Evolutionary conservation across 2,797 vertebrate species (phyloP).

Genomic region (Megalops cyprinoides): DNA sequence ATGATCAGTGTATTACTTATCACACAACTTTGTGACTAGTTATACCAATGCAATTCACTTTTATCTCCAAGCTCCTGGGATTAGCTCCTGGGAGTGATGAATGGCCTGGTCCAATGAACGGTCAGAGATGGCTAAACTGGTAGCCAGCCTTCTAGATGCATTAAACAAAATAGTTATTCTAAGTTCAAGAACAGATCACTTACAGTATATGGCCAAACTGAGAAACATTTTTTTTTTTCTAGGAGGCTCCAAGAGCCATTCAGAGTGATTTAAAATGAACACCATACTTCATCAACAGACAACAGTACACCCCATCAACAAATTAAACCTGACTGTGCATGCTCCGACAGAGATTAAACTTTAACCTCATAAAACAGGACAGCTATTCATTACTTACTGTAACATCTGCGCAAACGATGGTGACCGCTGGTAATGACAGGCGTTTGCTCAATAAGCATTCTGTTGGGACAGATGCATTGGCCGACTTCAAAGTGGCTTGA

Average conservation of each 20-base stretch:
- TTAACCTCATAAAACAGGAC: constrained; percentile 42
- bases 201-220: no score
- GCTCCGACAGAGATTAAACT: constrained; percentile 32
- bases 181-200: not conserved
- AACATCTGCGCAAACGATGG: constrained; percentile 49
- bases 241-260: not conserved
- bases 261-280: not conserved
- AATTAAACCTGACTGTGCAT: constrained; percentile 20
- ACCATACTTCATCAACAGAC: not conserved
- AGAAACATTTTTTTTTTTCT: not conserved
- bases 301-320: constrained; percentile 4
- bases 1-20: not conserved
- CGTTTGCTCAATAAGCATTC: not conserved
- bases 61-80: not conserved
- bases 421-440: constrained; percentile 42
- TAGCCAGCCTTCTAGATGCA: not conserved
- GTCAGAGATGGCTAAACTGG: not conserved
- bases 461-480: not conserved
- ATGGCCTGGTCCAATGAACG: not conserved
- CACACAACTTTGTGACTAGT: not conserved
- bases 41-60: not conserved
- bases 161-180: not conserved
- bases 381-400: constrained; percentile 45
- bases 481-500: constrained; percentile 23
- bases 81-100: not conserved